A percentile compares a stretch with the other conserved stretches of the same genome.
Evolutionary conservation across 2,113 vertebrate genomes (phyloP).

Genomic region (Paradisaea rubra): DNA sequence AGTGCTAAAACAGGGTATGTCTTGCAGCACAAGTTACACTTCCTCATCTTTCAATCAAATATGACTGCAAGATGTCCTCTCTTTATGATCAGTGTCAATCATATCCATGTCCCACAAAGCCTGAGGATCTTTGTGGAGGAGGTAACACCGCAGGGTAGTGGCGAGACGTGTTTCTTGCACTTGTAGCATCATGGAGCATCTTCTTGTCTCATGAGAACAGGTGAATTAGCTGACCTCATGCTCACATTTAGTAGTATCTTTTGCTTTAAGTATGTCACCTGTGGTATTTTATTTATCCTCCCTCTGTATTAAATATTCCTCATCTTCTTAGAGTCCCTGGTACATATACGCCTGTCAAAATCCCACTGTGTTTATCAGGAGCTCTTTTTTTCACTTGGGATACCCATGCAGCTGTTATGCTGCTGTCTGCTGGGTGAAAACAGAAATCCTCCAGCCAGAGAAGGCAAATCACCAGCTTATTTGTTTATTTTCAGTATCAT

Average conservation of each 20-base stretch:
- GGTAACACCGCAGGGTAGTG: fast-evolving
- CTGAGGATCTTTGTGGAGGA: not conserved
- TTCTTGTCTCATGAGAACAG: fast-evolving
- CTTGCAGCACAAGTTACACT: not conserved
- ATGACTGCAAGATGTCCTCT: not conserved
- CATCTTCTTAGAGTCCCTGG: not conserved
- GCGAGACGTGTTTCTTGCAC: not conserved
- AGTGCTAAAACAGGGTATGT: not conserved
- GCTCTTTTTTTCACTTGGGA: not conserved
- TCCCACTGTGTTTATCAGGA: not conserved
- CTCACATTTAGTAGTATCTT: not conserved
- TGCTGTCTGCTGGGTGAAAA: not conserved
- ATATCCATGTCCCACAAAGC: not conserved
- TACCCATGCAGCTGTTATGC: not conserved
- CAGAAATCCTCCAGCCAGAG: not conserved
- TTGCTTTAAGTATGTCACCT: not conserved
- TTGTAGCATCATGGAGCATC: not conserved
- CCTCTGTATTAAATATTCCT: not conserved
- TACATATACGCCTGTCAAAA: not conserved
- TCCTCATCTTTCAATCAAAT: not conserved
- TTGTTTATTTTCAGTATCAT: not conserved
- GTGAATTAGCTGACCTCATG: not conserved
- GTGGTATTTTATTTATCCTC: not conserved
- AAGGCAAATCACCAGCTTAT: not conserved
- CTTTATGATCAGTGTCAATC: not conserved